phyloP scores from a whole-genome alignment of 2,888 invertebrate species.

The Kryphioiulus occultus region DNA sequence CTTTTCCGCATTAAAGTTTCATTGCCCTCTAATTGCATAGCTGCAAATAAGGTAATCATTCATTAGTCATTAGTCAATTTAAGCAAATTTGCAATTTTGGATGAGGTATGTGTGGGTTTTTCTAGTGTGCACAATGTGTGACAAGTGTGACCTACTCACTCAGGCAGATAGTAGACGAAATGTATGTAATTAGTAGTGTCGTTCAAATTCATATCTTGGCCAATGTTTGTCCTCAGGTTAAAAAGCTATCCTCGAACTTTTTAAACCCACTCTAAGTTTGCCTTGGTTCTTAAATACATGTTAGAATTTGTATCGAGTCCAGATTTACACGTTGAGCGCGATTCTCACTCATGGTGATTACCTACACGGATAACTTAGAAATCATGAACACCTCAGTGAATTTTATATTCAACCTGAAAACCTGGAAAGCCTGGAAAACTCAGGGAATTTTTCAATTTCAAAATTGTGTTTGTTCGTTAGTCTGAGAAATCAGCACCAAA shows the following conservation, averaged over 20 bases:
- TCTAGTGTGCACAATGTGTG: neutral
- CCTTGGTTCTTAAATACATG: neutral
- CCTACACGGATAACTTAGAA: too few relatives aligned
- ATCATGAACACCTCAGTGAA: too few relatives aligned
- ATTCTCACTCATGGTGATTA: too few relatives aligned
- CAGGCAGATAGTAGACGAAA: neutral
- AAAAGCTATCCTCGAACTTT: neutral
- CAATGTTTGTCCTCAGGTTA: conserved; percentile 25
- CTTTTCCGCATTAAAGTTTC: neutral
- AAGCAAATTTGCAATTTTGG: neutral
- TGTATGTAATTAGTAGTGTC: neutral
- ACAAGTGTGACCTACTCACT: conserved; percentile 39
- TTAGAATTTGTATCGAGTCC: neutral
- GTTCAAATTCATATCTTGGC: conserved; percentile 13
- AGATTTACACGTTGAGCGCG: neutral
- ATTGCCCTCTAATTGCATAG: neutral
- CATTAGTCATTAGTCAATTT: conserved; percentile 1
- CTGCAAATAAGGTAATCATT: neutral
- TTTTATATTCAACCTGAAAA: too few relatives aligned
- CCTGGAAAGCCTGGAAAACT: too few relatives aligned
- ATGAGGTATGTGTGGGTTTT: neutral
- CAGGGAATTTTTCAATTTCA: too few relatives aligned
- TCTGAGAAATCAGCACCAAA: too few relatives aligned
- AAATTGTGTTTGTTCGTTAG: too few relatives aligned
- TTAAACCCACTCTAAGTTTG: neutral